phyloP scores from a whole-genome alignment of 2,888 invertebrate genomes.

The Metopia argyrocephala region DNA sequence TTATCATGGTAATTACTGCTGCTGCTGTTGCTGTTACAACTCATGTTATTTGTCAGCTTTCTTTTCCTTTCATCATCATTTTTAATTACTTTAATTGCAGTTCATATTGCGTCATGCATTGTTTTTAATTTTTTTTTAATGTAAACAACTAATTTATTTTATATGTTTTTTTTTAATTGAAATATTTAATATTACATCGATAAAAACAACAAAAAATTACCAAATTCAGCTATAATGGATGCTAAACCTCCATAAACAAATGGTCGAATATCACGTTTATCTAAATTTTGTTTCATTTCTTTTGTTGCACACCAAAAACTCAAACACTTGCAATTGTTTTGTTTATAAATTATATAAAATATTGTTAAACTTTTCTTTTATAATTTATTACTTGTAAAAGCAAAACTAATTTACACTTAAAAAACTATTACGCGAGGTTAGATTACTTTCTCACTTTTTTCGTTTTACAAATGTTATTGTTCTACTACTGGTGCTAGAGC shows the following conservation, averaged over 20 bases:
- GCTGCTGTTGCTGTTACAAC: background rate
- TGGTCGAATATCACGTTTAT: conserved; percentile 88
- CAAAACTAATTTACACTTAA: conserved; percentile 4
- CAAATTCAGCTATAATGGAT: conserved; percentile 95
- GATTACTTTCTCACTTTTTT: conserved; percentile 5
- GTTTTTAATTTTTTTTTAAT: conserved; percentile 4
- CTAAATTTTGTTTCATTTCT: conserved; percentile 56
- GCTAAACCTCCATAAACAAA: conserved; percentile 96
- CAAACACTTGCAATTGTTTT: background rate
- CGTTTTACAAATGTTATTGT: conserved; percentile 19
- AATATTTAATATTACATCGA: too few species aligned
- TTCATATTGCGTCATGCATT: conserved; percentile 57
- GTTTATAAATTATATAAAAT: conserved; percentile 39
- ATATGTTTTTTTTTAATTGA: background rate
- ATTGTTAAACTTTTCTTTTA: conserved; percentile 26
- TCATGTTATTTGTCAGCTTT: too few species aligned
- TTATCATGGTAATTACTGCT: conserved; percentile 7
- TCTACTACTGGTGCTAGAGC: background rate
- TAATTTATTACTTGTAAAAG: conserved; percentile 7
- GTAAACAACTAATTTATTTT: conserved; percentile 23
- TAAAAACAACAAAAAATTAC: too few species aligned
- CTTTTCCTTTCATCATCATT: background rate
- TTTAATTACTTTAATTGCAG: conserved; percentile 19
- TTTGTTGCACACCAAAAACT: background rate
- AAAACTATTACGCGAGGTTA: conserved; percentile 26